phyloP scores from a whole-genome alignment of 2,797 vertebrate species.

The Thalassophryne amazonica region DNA sequence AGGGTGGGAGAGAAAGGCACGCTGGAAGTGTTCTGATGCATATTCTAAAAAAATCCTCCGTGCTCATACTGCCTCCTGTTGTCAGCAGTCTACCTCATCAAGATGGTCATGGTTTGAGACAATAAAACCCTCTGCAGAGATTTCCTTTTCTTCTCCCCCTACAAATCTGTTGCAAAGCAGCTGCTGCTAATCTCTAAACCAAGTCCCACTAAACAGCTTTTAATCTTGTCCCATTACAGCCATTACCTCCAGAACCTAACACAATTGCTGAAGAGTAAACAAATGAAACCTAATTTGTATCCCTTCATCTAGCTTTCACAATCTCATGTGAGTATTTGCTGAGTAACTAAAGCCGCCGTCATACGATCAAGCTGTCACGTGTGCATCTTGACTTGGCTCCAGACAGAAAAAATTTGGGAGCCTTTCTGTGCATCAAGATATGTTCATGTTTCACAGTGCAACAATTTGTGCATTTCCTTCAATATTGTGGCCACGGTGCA shows the following conservation, averaged over 20 bases:
- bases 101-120: conserved; percentile 47
- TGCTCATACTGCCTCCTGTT: conserved; percentile 72
- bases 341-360: conserved; percentile 56
- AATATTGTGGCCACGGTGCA: too few relatives aligned
- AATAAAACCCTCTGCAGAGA: conserved; percentile 38
- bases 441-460: too few relatives aligned
- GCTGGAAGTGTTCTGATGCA: conserved; percentile 45
- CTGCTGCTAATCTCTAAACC: conserved; percentile 71
- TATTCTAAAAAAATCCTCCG: conserved; percentile 40
- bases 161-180: conserved; percentile 62
- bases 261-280: conserved; percentile 68
- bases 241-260: conserved; percentile 67
- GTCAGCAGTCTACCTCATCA: conserved; percentile 46
- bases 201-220: conserved; percentile 66
- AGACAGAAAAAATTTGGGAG: too few relatives aligned
- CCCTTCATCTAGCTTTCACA: conserved; percentile 63
- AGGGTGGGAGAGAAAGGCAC: conserved; percentile 22
- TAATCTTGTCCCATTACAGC: conserved; percentile 69
- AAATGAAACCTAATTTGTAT: conserved; percentile 69
- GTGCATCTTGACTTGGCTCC: neutral
- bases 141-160: conserved; percentile 7
- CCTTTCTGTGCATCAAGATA: too few relatives aligned
- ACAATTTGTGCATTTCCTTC: too few relatives aligned
- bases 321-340: conserved; percentile 66
- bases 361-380: conserved; percentile 40